Evolutionary conservation across 1,140 invertebrate genomes (phyloP).

Genomic region (Melitaea cinxia): DNA sequence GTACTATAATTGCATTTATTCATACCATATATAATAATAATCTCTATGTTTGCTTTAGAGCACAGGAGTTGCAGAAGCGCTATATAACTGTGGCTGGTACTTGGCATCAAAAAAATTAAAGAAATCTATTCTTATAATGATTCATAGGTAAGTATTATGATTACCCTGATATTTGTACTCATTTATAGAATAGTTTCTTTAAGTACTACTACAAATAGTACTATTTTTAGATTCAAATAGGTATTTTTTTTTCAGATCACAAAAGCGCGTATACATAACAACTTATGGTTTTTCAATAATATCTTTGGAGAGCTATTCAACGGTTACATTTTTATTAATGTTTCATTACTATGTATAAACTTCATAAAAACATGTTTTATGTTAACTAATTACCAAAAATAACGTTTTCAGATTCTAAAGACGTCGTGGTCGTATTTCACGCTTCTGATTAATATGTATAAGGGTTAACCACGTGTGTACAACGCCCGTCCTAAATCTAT

Average conservation of each 20-base stretch:
- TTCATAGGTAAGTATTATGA: constrained; percentile 56
- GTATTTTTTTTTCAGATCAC: constrained; percentile 55
- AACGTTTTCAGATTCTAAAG: constrained; percentile 46
- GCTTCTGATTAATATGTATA: constrained; percentile 51
- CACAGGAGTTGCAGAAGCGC: constrained; percentile 45
- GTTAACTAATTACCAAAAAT: neutral
- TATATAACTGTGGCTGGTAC: constrained; percentile 62
- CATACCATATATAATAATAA: too few species aligned
- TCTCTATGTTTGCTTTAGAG: constrained; percentile 41
- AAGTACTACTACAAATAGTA: too few species aligned
- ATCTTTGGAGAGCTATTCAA: constrained; percentile 56
- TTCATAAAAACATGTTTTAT: too few species aligned
- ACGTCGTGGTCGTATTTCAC: constrained; percentile 47
- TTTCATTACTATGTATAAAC: neutral
- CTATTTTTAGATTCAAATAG: too few species aligned
- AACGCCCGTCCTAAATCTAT: too few species aligned
- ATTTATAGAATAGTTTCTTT: too few species aligned
- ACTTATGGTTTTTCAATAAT: constrained; percentile 66
- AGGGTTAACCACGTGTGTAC: too few species aligned
- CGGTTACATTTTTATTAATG: constrained; percentile 23
- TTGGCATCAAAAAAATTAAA: constrained; percentile 46
- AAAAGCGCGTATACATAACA: constrained; percentile 54
- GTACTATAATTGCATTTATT: too few species aligned
- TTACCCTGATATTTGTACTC: too few species aligned
- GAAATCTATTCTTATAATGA: constrained; percentile 52